Evolutionary conservation across 2,113 vertebrate species (phyloP), one percentile per base, ranked within the genome.

Genomic region (Oostethus manadensis): DNA sequence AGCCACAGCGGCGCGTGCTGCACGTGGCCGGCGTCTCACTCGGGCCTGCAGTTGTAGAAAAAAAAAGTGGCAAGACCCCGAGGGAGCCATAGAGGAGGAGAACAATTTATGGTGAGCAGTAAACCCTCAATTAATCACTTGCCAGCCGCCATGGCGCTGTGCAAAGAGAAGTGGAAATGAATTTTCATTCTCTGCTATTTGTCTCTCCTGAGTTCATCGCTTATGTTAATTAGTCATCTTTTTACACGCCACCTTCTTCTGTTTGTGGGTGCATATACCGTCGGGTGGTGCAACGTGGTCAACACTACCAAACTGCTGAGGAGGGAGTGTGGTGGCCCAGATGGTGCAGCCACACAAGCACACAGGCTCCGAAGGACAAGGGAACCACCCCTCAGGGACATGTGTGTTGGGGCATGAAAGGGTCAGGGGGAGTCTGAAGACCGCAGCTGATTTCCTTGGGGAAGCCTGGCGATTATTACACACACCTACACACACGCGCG

Each of bases 391-490:
- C 87, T 88, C 66, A 58, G 73, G 82, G 84, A 10, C 13, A 0
- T 83, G 88, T 91, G 92, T 86, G 89, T 89, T 82, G 80, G 81
- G 82, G 76, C 77, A 83, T 23, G 58, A 78, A 70, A 65, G 82
- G 86, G 84, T 86, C 84, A 87, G 77, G 78, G 17, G 74, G 82
- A 81, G 83, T 90, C 89, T 86, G 78, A 89, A 88, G 83, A 94
- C 88, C 82, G 70, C 74, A 62, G 88, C 88, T 97, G 93, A 98
- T 99, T 99, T 98, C 95, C 96, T 95, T 84, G 75, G 96, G 95
- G 95, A 96, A 83, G 82, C 70, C 62, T 81, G 62, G 82, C 64
- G 83, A 89, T 90, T 86, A 89, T 87, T 63, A 66, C 76, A 74
- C 61, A 67, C 65, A 64, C 54, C 64, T 40, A 68, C 26, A 43